A percentile compares a stretch with the other conserved stretches of the same genome.
phyloP scores from a whole-genome alignment of 2,888 invertebrate species.

The Aphrophora alni region DNA sequence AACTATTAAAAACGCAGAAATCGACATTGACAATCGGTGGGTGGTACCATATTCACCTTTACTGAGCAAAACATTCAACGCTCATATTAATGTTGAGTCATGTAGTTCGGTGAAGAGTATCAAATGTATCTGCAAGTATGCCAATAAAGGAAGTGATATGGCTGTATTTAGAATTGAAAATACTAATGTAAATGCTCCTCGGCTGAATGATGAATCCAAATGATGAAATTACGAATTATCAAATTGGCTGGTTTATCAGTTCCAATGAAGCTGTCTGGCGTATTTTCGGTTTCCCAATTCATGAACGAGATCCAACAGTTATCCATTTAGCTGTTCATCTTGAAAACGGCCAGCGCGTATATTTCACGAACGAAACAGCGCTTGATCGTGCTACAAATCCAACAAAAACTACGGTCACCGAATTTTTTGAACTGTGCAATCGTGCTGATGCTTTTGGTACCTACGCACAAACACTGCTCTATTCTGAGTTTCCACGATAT shows the following conservation, averaged over 20 bases:
- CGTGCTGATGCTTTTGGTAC: conserved; percentile 27
- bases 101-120: conserved; percentile 57
- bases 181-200: not conserved
- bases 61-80: conserved; percentile 48
- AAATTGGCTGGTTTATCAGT: conserved; percentile 51
- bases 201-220: conserved; percentile 4
- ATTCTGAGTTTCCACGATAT: conserved; percentile 45
- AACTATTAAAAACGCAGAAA: not conserved
- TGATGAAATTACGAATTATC: conserved; percentile 49
- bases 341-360: too few relatives aligned
- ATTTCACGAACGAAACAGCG: too few relatives aligned
- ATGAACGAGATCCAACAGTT: conserved; percentile 52
- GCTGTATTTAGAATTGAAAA: conserved; percentile 31
- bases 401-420: conserved; percentile 46
- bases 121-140: conserved; percentile 56
- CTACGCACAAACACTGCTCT: conserved; percentile 45
- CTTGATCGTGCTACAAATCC: conserved; percentile 24
- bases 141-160: conserved; percentile 47
- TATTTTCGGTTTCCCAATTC: conserved; percentile 53
- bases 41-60: conserved; percentile 46
- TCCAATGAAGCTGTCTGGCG: conserved; percentile 52
- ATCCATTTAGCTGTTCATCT: conserved; percentile 52
- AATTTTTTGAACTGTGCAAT: conserved; percentile 47
- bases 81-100: conserved; percentile 52
- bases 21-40: conserved; percentile 45